Percentiles rank a stretch among this genome's conserved stretches.
Conservation (phyloP, 2,797 vertebrate genomes). For the Gambelia wislizenii region DNA sequence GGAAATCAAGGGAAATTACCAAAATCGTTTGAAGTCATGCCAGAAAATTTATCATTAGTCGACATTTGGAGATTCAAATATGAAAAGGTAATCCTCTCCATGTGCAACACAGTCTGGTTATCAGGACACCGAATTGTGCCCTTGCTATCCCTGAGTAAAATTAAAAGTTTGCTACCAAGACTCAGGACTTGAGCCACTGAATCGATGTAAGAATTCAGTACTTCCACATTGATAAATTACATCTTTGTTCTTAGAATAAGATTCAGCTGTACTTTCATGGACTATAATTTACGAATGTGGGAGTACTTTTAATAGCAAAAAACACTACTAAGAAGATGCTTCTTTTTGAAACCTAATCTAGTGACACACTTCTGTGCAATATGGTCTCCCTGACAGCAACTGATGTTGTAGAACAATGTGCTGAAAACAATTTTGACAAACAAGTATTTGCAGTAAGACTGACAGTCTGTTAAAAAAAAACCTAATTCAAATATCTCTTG, state of each 20-base stretch:
- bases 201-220: neutral
- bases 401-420: neutral
- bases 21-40: no score
- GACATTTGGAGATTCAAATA: no score
- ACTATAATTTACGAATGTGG: constrained; percentile 1
- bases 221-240: neutral
- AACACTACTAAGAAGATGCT: neutral
- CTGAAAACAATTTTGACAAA: neutral
- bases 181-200: neutral
- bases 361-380: neutral
- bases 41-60: no score
- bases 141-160: neutral
- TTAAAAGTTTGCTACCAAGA: neutral
- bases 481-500: neutral
- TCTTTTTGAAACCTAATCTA: constrained; percentile 12
- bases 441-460: neutral
- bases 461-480: neutral
- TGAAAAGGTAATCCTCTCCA: no score
- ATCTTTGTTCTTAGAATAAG: neutral
- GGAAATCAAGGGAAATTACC: no score
- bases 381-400: neutral
- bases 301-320: constrained; percentile 3
- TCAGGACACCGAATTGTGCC: no score
- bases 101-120: no score
- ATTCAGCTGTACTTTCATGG: neutral